phyloP scores from a whole-genome alignment of 2,888 invertebrate genomes.

The Hipparchia sbordonii region DNA sequence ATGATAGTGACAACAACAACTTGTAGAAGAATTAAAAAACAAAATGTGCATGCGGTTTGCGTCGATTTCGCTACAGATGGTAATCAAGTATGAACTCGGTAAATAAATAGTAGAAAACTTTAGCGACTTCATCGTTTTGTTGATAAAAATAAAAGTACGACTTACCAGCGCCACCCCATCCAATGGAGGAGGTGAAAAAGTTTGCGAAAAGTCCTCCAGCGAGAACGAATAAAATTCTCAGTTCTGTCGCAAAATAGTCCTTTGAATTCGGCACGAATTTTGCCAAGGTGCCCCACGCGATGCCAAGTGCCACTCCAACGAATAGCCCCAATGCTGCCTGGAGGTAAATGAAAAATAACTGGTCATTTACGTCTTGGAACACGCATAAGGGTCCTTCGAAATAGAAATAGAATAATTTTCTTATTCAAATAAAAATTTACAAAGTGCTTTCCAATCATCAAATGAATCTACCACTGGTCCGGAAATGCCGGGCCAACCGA shows the following conservation, averaged over 20 bases:
- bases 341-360: not conserved
- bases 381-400: no score
- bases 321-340: conserved; percentile 68
- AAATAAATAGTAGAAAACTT: not conserved
- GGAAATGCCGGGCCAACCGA: no score
- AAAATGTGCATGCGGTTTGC: no score
- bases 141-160: conserved; percentile 23
- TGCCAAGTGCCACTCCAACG: conserved; percentile 60
- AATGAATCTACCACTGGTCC: no score
- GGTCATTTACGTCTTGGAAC: no score
- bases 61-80: no score
- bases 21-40: no score
- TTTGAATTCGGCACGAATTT: conserved; percentile 59
- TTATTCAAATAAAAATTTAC: no score
- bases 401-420: no score
- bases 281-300: conserved; percentile 66
- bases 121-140: no score
- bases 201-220: conserved; percentile 66
- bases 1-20: no score
- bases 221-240: conserved; percentile 65
- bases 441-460: no score
- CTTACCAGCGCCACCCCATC: conserved; percentile 73
- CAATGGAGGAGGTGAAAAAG: conserved; percentile 59
- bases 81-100: not conserved
- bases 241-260: conserved; percentile 64